Percentiles rank a stretch among this genome's conserved stretches.
Evolutionary conservation across 2,888 invertebrate genomes (phyloP).

Genomic region (Lottia gigantea): DNA sequence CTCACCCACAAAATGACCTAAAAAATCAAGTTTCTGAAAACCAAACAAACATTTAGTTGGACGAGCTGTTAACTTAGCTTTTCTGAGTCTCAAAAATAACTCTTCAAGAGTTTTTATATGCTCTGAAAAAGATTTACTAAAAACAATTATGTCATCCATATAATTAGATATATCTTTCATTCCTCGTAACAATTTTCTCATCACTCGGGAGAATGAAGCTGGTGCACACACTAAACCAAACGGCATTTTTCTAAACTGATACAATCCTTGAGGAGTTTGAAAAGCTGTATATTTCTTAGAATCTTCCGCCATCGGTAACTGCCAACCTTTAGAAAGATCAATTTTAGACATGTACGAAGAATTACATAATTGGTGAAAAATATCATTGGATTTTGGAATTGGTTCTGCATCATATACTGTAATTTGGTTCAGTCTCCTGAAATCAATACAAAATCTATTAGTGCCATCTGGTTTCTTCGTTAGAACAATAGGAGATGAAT

Average conservation of each 20-base stretch:
- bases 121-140: not conserved
- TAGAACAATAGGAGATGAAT: slow-evolving; percentile 33
- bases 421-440: slow-evolving; percentile 31
- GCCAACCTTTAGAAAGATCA: not conserved
- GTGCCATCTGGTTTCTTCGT: slow-evolving; percentile 33
- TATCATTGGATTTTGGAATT: slow-evolving; percentile 5
- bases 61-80: not conserved
- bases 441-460: slow-evolving; percentile 38
- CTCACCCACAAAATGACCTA: slow-evolving; percentile 36
- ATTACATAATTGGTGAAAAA: not conserved
- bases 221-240: slow-evolving; percentile 3
- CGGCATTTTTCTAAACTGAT: not conserved
- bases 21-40: slow-evolving; percentile 2
- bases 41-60: not conserved
- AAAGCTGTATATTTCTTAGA: not conserved
- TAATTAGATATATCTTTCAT: not conserved
- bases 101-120: not conserved
- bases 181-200: slow-evolving; percentile 15
- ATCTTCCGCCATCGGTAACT: not conserved
- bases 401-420: slow-evolving; percentile 38
- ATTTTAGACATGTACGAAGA: not conserved
- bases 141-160: slow-evolving; percentile 7
- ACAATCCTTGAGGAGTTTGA: not conserved
- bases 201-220: slow-evolving; percentile 19
- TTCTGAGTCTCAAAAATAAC: not conserved